Base-by-base conservation (phyloP, 1,140 invertebrate genomes). In the Charaxes varanes region DNA sequence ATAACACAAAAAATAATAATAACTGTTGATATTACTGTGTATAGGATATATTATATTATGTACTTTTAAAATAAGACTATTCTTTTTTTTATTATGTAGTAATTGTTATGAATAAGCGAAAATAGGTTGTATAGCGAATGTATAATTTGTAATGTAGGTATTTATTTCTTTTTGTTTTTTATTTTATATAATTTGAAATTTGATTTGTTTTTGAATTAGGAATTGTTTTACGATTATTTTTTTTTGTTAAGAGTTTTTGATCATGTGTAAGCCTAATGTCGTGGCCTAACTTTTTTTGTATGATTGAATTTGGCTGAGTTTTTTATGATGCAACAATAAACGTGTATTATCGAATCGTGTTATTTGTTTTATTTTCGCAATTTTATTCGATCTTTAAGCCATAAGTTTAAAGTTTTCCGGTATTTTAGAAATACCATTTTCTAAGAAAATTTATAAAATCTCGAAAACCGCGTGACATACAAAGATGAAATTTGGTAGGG, bases 1-100 rank as follows among this genome's bases (percentile, higher is more conserved):
- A 70, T 74, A 62, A 71, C 67, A 82, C 71, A 57, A 66, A 36
- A 31, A 15, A 35, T n/a, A 44, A 43, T 28, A 36, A 36, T 37
- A 37, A 58, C 64, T 76, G 74, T 82, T 82, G 53, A 76, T 73
- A 77, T 67, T 65, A 71, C 55, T 63, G 53, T 78, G 66, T 81
- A 74, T 69, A 74, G 56, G 67, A 33, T 61, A 57, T 35, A 23
- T 35, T 34, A 14, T 30, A 32, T 40, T 30, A 36, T 27, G 31
- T 41, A 53, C 67, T 71, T 65, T 68, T 74, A 65, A 66, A 56
- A 33, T 47, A 59, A 14, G 47, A 64, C 31, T 35, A 50, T 56
- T 58, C 62, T 58, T 62, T 54, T 48, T 54, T 55, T 53, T 47
- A 60, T 50, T 57, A 45, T 41, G 10, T 52, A 51, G 27, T 48